These are phyloP conservation scores for Cybosia mesomella DNA, from an alignment of 2,888 invertebrate species.

Conservation along the genomic window DNA sequence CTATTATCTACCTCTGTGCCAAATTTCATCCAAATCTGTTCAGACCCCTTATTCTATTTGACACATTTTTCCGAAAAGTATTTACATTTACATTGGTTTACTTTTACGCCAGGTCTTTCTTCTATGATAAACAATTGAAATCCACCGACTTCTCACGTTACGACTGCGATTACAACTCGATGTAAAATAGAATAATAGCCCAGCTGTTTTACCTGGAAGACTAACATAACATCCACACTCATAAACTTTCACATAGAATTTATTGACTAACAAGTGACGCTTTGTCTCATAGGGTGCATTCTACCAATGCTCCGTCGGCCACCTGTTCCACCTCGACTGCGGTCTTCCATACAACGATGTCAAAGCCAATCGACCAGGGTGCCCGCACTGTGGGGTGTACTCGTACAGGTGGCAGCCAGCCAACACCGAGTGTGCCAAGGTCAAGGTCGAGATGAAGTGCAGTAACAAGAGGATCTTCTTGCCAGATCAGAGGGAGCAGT, in stretches of 20 bases:
- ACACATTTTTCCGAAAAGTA: too few relatives aligned
- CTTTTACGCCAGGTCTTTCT: too few relatives aligned
- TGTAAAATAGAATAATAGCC: too few relatives aligned
- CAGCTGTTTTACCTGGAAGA: too few relatives aligned
- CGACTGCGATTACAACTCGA: too few relatives aligned
- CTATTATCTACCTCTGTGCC: not conserved
- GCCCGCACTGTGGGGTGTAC: constrained; percentile 81
- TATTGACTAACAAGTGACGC: not conserved
- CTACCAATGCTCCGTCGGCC: constrained; percentile 92
- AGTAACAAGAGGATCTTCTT: constrained; percentile 74
- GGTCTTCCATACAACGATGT: constrained; percentile 80
- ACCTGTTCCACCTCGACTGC: constrained; percentile 95
- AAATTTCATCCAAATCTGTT: not conserved
- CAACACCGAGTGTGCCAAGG: constrained; percentile 64
- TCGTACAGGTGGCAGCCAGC: constrained; percentile 72
- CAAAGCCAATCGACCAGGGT: constrained; percentile 62
- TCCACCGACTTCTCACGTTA: too few relatives aligned
- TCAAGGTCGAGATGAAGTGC: constrained; percentile 71
- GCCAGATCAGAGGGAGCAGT: constrained; percentile 79
- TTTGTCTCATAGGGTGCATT: constrained; percentile 90
- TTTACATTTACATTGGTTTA: too few relatives aligned
- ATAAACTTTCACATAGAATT: too few relatives aligned
- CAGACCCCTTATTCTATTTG: too few relatives aligned
- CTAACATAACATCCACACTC: too few relatives aligned
- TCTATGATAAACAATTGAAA: too few relatives aligned